Conservation (phyloP, 2,113 vertebrate species). For the Sturnira hondurensis region DNA sequence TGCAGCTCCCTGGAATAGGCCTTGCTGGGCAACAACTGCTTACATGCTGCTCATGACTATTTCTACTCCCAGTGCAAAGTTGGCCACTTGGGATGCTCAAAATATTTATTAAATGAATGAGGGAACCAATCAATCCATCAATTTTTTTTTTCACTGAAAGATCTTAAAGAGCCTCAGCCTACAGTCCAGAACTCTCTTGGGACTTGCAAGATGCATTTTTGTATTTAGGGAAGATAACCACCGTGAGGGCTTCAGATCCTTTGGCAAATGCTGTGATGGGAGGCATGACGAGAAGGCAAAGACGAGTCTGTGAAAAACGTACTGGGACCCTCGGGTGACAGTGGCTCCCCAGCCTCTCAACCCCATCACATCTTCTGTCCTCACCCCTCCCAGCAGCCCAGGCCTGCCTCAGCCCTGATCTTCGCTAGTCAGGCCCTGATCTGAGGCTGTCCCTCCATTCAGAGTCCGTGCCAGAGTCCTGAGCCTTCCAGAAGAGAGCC, state of each 20-base stretch:
- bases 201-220: background rate
- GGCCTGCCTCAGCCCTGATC: background rate
- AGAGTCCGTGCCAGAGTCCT: accelerated
- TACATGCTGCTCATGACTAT: background rate
- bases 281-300: background rate
- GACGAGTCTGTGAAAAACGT: background rate
- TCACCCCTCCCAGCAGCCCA: background rate
- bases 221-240: too few relatives aligned
- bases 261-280: background rate
- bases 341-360: background rate
- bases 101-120: background rate
- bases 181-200: background rate
- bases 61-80: background rate
- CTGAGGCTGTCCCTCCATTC: background rate
- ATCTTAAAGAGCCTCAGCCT: background rate
- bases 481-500: background rate
- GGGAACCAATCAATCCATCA: background rate
- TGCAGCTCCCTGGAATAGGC: background rate
- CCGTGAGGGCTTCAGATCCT: background rate
- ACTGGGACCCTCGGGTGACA: background rate
- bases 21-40: background rate
- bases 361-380: accelerated
- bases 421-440: background rate
- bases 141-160: background rate
- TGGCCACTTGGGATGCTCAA: background rate